Evolutionary conservation across 2,113 vertebrate species (phyloP).

Genomic region (Canis aureus): DNA sequence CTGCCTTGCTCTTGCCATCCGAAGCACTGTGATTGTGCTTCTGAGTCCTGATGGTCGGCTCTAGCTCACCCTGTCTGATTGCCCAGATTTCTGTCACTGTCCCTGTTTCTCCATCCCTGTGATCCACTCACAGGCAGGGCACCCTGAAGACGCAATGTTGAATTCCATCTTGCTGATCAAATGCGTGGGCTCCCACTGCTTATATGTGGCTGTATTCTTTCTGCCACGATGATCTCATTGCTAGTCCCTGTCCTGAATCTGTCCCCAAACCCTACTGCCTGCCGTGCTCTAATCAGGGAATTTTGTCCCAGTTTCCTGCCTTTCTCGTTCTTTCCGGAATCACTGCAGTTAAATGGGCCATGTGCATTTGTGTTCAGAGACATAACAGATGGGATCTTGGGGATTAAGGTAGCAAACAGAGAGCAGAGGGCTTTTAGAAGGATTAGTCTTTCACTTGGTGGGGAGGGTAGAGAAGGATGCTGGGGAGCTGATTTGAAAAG

Average conservation of each 20-base stretch:
- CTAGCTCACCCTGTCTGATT: neutral
- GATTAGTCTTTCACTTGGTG: conserved; percentile 69
- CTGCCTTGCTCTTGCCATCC: neutral
- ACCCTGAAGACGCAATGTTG: neutral
- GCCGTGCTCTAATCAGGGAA: neutral
- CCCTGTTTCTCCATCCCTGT: neutral
- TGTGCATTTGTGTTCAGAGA: conserved; percentile 67
- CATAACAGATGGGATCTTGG: conserved; percentile 73
- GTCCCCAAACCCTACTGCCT: neutral
- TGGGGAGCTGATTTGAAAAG: conserved; percentile 48
- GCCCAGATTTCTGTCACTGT: neutral
- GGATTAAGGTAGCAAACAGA: conserved; percentile 73
- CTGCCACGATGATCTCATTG: neutral
- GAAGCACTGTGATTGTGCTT: neutral
- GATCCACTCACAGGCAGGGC: neutral
- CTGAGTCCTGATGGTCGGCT: neutral
- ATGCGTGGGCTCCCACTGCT: neutral
- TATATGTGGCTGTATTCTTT: neutral
- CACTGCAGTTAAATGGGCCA: conserved; percentile 67
- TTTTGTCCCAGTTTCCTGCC: conserved; percentile 49
- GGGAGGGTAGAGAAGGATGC: conserved; percentile 46
- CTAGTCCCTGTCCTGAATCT: neutral
- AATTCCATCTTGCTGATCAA: neutral
- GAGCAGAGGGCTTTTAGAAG: conserved; percentile 67
- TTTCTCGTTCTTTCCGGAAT: conserved; percentile 30